A percentile compares a stretch with the other conserved stretches of the same genome.
These are phyloP conservation scores for Rapana venosa DNA, from an alignment of 2,888 invertebrate genomes.

Conservation along the genomic window DNA sequence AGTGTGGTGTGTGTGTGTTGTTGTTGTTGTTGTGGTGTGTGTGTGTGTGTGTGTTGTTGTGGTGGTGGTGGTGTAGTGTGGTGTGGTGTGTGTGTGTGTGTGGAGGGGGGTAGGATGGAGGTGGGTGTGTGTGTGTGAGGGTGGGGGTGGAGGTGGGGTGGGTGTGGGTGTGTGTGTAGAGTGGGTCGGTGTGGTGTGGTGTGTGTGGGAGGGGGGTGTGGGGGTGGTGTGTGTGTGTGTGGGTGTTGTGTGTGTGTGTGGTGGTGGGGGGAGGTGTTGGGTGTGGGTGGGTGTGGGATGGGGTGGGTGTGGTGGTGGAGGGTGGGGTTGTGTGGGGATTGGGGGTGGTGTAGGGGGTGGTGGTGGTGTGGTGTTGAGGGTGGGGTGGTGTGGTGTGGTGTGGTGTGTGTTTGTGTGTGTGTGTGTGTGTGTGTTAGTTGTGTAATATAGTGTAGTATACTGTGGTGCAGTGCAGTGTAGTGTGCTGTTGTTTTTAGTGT, in stretches of 20 bases:
- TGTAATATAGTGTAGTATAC: background rate
- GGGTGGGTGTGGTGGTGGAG: background rate
- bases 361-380: background rate
- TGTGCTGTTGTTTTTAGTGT: background rate
- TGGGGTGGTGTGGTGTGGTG: background rate
- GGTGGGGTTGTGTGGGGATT: background rate
- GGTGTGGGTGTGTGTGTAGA: background rate
- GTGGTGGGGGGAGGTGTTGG: conserved; percentile 17
- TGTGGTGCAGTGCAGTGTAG: background rate
- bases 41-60: too few species aligned
- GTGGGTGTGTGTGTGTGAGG: conserved; percentile 42
- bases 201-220: too few species aligned
- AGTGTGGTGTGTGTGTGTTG: too few species aligned
- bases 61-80: too few species aligned
- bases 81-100: too few species aligned
- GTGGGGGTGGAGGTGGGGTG: background rate
- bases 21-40: too few species aligned
- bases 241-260: conserved; percentile 47
- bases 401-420: conserved; percentile 3
- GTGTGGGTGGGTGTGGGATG: background rate
- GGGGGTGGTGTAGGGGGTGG: background rate
- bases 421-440: background rate
- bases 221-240: conserved; percentile 22
- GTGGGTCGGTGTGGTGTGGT: too few species aligned
- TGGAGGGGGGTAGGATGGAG: too few species aligned